Percentiles rank a stretch among this genome's conserved stretches.
These are phyloP conservation scores for Theonella swinhoei DNA, from an alignment of 37 sponge, comb jelly and placozoan genomes.

Conservation along the genomic window DNA sequence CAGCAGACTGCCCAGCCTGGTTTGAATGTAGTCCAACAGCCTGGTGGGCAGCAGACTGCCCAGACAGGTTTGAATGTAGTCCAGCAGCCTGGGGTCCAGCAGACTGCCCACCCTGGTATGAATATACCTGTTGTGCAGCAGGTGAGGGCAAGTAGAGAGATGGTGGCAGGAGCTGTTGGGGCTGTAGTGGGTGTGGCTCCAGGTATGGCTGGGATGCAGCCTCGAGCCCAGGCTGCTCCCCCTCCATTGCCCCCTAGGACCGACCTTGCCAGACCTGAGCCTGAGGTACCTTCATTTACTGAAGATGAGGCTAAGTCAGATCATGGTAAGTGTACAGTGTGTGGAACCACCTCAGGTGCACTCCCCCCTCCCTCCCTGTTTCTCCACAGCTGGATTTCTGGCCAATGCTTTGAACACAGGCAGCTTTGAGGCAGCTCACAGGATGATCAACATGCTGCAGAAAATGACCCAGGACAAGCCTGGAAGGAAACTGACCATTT, in stretches of 20 bases:
- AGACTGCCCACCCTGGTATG: too few species aligned
- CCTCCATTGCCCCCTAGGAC: neutral
- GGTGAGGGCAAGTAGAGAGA: neutral
- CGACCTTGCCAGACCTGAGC: neutral
- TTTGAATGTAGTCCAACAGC: too few species aligned
- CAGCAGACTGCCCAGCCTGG: too few species aligned
- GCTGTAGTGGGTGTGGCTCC: too few species aligned
- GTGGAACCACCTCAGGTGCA: neutral
- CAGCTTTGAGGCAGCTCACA: neutral
- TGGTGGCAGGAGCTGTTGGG: too few species aligned
- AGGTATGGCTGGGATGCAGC: too few species aligned
- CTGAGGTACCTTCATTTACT: neutral
- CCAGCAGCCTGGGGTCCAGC: too few species aligned
- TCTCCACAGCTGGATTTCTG: conserved; percentile 4
- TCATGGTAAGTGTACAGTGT: too few species aligned
- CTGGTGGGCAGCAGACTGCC: too few species aligned
- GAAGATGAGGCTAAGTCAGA: neutral
- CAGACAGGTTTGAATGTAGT: too few species aligned
- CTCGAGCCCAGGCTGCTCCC: neutral
- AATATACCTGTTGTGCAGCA: too few species aligned
- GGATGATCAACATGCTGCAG: conserved; percentile 11
- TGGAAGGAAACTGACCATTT: neutral
- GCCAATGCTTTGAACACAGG: conserved; percentile 28
- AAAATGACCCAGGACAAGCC: neutral
- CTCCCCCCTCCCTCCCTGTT: neutral